Base-by-base conservation (phyloP, 2,797 vertebrate genomes). In the Momotus momota region DNA sequence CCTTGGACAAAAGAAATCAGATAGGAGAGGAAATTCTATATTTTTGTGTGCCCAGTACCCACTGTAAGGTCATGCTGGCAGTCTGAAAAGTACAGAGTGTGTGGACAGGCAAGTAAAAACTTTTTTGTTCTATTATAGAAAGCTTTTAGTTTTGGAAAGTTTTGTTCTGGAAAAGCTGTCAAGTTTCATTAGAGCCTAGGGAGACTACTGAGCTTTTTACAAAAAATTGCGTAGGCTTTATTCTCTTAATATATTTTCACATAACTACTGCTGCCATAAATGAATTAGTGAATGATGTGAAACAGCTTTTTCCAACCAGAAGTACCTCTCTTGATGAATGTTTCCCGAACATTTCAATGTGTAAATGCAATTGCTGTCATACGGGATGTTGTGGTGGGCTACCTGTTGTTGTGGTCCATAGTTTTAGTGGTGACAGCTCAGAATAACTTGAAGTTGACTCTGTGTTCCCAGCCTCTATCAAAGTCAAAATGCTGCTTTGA, bases 331-430 rank as follows among this genome's bases (percentile, higher is more conserved):
- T 74, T 21, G 14, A 1, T 70, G 17, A 87, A 77, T 31, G 41
- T 90, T 78, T 89, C 57, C 64, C 71, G 75, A 74, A 43, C 19
- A 6, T 25, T 74, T 88, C 48, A 11, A 3, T 35, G 31, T 91
- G 90, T 83, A 83, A 95, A 83, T 61, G 52, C 49, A 85, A 67
- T 48, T 91, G 40, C 74, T 92, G 55, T 85, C 78, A 69, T 46
- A n/a, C 15, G 41, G 46, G 73, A 46, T 5, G 1, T 20, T 58
- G 35, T 69, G 38, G 23, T 79, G 62, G 12, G 25, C 74, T 80
- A 72, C 72, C 69, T 86, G 72, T 80, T 70, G 46, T 51, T 71
- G 55, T 48, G 52, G 61, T 90, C 81, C 17, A 6, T 86, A 78
- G 61, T 80, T 94, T 57, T 65, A 20, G 49, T 64, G 35, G 45